phyloP scores from a whole-genome alignment of 2,113 vertebrate species.

The Sialia sialis region DNA sequence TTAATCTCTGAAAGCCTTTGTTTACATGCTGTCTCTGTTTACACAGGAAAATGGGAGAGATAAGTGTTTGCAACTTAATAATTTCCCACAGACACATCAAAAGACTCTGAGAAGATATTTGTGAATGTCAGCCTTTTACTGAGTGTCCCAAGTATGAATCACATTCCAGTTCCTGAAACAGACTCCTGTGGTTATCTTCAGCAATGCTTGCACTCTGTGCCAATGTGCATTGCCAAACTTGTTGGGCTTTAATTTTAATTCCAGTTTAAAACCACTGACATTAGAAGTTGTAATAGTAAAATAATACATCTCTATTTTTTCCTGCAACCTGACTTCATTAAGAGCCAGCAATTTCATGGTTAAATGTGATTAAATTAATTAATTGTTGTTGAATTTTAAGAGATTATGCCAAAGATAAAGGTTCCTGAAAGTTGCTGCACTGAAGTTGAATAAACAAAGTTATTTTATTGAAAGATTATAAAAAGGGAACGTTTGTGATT shows the following conservation, averaged over 20 bases:
- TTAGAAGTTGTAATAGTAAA: background rate
- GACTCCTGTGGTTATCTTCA: background rate
- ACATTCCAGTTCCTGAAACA: background rate
- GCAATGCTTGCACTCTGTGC: background rate
- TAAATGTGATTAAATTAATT: slow-evolving; percentile 50
- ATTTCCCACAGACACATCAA: background rate
- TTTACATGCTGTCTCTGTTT: background rate
- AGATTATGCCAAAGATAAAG: background rate
- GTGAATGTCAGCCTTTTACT: background rate
- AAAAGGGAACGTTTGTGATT: background rate
- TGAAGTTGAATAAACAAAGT: background rate
- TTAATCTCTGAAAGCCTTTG: background rate
- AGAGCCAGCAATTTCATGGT: slow-evolving; percentile 23
- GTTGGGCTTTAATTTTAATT: background rate
- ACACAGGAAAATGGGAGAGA: background rate
- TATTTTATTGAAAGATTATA: background rate
- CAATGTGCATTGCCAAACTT: background rate
- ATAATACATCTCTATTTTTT: background rate
- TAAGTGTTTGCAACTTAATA: background rate
- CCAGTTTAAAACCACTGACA: background rate
- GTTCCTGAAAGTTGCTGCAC: background rate
- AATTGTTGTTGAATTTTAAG: background rate
- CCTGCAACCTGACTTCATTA: background rate
- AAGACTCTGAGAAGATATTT: background rate
- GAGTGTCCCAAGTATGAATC: background rate